Percentiles rank a stretch among this genome's conserved stretches.
phyloP scores from a whole-genome alignment of 1,140 invertebrate genomes.

The Saxidomus purpurata region DNA sequence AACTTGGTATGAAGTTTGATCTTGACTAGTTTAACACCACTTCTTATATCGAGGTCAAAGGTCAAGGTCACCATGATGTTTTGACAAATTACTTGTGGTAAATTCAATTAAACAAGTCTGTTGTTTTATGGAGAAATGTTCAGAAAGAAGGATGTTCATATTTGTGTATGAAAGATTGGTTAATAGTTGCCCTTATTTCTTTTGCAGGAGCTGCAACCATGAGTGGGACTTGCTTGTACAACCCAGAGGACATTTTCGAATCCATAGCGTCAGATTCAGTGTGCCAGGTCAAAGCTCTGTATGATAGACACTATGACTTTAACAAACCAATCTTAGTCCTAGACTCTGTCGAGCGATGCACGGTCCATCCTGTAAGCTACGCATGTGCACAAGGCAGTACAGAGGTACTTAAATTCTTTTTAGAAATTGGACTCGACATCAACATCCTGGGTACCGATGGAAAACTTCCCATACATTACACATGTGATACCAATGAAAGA shows the following conservation, averaged over 20 bases:
- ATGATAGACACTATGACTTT: slow-evolving; percentile 41
- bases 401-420: slow-evolving; percentile 72
- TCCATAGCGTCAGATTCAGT: slow-evolving; percentile 32
- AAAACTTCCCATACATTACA: slow-evolving; percentile 79
- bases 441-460: slow-evolving; percentile 78
- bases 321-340: slow-evolving; percentile 44
- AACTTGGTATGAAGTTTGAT: too few relatives aligned
- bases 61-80: too few relatives aligned
- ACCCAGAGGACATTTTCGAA: background rate
- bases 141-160: too few relatives aligned
- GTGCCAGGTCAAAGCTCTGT: background rate
- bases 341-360: background rate
- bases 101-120: too few relatives aligned
- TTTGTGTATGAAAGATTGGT: too few relatives aligned
- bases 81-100: too few relatives aligned
- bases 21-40: too few relatives aligned
- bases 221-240: background rate
- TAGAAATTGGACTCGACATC: slow-evolving; percentile 76
- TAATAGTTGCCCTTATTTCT: background rate
- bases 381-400: slow-evolving; percentile 75
- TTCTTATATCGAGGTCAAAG: too few relatives aligned
- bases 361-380: slow-evolving; percentile 69
- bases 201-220: background rate
- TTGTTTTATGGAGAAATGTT: too few relatives aligned
- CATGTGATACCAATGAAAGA: slow-evolving; percentile 75